Base-by-base conservation (phyloP, 2,797 vertebrate genomes). In the Esox masquinongy region DNA sequence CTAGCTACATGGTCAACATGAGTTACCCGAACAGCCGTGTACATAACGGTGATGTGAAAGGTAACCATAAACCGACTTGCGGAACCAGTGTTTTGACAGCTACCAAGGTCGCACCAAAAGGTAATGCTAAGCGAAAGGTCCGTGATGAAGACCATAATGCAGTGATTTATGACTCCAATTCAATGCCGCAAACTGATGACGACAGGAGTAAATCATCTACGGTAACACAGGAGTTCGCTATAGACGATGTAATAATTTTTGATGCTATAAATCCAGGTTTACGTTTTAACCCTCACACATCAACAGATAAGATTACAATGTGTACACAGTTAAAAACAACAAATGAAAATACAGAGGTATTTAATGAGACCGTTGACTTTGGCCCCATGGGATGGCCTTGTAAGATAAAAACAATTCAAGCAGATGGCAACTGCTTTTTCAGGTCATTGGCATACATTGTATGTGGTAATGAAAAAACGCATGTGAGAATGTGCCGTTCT, bases 351-450 rank as follows among this genome's bases (percentile, higher is more conserved):
- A 67, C 26, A 5, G n/a, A 11, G 29, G 29, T 4, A 39, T 34
- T 14, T 12, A 29, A 67, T 67, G 15, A 14, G 5, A 15, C 29
- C 24, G 16, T 29, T 26, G n/a, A 66, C 63, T 66, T 66, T 66
- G 63, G 63, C 2, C 63, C 63, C 24, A 67, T 67, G 0, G 64
- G 24, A 34, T 29, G 64, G 29, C 64, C 64, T 5, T 67, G 64
- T 67, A 24, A 67, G 64, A 67, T 26, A 12, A 67, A 67, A 15
- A 67, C 2, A 29, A 67, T 67, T 14, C 7, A 67, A 67, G 8
- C 64, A 34, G 64, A 67, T 61, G 59, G 59, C 5, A 61, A 61
- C 64, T 67, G 64, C 29, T n/a, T 67, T 67, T 34, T 67, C 64
- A 67, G 64, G 9, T 66, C 63, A 66, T 26, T 66, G 63, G 63